A percentile compares a stretch with the other conserved stretches of the same genome.
phyloP scores from a whole-genome alignment of 2,113 vertebrate genomes.

The Gallinago media region DNA sequence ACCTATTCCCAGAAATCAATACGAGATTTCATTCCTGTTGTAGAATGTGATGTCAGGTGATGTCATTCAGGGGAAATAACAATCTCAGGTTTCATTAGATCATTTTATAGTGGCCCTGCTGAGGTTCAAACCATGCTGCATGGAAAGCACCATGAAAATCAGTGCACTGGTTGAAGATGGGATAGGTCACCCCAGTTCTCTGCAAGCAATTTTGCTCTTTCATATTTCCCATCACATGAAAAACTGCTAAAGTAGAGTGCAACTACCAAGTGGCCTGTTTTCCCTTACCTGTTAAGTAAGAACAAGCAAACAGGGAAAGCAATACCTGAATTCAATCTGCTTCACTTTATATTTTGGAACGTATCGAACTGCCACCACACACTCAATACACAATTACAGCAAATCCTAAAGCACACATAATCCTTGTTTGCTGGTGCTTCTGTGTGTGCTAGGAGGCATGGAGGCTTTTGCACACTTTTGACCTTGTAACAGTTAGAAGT shows the following conservation, averaged over 20 bases:
- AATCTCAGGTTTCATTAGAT: background rate
- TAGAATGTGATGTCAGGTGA: background rate
- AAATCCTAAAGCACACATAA: fast-evolving
- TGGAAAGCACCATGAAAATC: background rate
- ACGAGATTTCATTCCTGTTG: background rate
- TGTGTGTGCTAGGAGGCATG: no score
- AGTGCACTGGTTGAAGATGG: background rate
- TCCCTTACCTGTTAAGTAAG: background rate
- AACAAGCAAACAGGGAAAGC: background rate
- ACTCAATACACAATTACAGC: background rate
- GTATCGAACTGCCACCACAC: background rate
- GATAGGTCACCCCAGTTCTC: background rate
- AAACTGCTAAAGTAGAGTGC: background rate
- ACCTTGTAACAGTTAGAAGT: background rate
- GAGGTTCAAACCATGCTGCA: background rate
- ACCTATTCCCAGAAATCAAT: background rate
- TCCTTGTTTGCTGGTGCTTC: background rate
- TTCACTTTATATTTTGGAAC: background rate
- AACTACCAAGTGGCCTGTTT: background rate
- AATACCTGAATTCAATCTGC: background rate
- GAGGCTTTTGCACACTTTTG: background rate
- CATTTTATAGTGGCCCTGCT: background rate
- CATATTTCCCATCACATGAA: background rate
- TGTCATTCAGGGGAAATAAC: background rate
- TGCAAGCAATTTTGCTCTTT: background rate